These are phyloP conservation scores for Pan troglodytes DNA, from an alignment of 2,113 vertebrate genomes.

Conservation along the genomic window NHGRI_mPanTro3-v2.1_pri NC_072404.2:89399001-89399500, in stretches of 20 bases:
- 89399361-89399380: not conserved
- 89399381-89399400: not conserved
- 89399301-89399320: not conserved
- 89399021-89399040: constrained; percentile 47
- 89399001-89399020: constrained; percentile 19
- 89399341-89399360: not conserved
- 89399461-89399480: not conserved
- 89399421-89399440: not conserved
- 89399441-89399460: not conserved
- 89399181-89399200: constrained; percentile 40
- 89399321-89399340: not conserved
- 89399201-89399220: not conserved
- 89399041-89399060: constrained; percentile 39
- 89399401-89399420: constrained; percentile 14
- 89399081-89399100: constrained; percentile 50
- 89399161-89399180: constrained; percentile 84
- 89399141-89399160: constrained; percentile 56
- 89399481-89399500: not conserved
- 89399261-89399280: constrained; percentile 22
- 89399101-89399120: not conserved
- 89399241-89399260: not conserved
- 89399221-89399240: not conserved
- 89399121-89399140: constrained; percentile 7
- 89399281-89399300: not conserved
- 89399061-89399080: constrained; percentile 42